Evolutionary conservation across 2,797 vertebrate species (phyloP).

Genomic region (Pipistrellus pipistrellus): DNA sequence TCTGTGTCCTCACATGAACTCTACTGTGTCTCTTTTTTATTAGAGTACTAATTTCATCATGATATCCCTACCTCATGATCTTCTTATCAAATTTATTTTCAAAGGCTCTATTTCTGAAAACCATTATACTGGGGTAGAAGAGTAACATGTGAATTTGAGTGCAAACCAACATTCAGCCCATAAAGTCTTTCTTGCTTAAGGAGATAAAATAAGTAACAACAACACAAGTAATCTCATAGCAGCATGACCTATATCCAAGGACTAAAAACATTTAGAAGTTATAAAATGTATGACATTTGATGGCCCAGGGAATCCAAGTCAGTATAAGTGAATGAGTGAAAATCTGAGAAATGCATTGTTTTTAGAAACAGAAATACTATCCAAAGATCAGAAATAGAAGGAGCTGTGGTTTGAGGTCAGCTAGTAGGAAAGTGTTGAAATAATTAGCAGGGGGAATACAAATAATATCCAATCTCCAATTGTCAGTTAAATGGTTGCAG

Average conservation of each 20-base stretch:
- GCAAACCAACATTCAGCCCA: not conserved
- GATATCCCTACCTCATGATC: not conserved
- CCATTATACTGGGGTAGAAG: not conserved
- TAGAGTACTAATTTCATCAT: not conserved
- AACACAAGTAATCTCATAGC: not conserved
- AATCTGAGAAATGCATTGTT: not conserved
- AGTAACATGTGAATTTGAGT: not conserved
- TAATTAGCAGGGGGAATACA: not conserved
- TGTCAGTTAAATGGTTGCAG: not conserved
- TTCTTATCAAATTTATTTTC: not conserved
- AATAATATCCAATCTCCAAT: not conserved
- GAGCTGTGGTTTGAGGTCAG: not conserved
- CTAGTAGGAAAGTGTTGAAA: not conserved
- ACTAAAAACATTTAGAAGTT: not conserved
- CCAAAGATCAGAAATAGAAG: not conserved
- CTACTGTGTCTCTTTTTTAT: not conserved
- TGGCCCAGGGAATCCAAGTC: not conserved
- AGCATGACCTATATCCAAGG: not conserved
- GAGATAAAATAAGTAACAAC: not conserved
- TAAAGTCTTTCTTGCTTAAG: not conserved
- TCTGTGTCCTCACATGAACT: not conserved
- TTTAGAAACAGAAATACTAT: not conserved
- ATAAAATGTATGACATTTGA: not conserved
- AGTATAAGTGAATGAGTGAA: not conserved
- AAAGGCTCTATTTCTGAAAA: not conserved